Percentiles rank a stretch among this genome's conserved stretches.
Conservation (phyloP, 2,888 invertebrate species). For the Lasioglossum figueresi region DNA sequence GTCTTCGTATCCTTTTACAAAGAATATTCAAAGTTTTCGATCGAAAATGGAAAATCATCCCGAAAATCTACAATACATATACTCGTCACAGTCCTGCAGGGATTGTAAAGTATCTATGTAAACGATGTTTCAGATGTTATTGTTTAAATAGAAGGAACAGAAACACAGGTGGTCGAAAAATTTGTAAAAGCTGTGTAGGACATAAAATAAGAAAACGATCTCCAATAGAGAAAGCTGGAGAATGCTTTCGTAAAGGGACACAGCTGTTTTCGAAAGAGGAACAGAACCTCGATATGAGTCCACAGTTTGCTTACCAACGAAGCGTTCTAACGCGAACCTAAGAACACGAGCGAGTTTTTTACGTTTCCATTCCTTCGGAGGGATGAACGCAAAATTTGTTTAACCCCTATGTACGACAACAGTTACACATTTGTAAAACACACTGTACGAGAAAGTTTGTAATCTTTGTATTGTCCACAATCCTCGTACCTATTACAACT, state of each 20-base stretch:
- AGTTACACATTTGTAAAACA: neutral
- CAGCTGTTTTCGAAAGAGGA: slow-evolving; percentile 49
- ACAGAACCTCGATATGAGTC: slow-evolving; percentile 21
- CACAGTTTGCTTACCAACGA: slow-evolving; percentile 37
- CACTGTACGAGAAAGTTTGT: no score
- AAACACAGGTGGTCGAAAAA: neutral
- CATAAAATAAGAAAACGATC: neutral
- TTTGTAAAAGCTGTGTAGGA: neutral
- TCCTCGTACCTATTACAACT: neutral
- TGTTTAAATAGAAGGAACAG: neutral
- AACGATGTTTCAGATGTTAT: neutral
- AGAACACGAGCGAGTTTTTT: neutral
- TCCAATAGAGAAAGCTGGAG: slow-evolving; percentile 24
- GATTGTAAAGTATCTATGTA: neutral
- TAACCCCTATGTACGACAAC: neutral
- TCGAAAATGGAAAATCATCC: no score
- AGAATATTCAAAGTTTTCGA: no score
- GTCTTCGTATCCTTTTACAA: no score
- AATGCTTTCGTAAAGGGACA: slow-evolving; percentile 39
- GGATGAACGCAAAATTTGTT: slow-evolving; percentile 25
- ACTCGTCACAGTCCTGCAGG: neutral
- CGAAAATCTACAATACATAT: no score
- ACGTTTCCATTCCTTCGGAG: neutral
- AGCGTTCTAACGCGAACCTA: slow-evolving; percentile 35
- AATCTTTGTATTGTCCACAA: neutral